Conservation (phyloP, 2,113 vertebrate genomes). For the Buteo buteo region DNA sequence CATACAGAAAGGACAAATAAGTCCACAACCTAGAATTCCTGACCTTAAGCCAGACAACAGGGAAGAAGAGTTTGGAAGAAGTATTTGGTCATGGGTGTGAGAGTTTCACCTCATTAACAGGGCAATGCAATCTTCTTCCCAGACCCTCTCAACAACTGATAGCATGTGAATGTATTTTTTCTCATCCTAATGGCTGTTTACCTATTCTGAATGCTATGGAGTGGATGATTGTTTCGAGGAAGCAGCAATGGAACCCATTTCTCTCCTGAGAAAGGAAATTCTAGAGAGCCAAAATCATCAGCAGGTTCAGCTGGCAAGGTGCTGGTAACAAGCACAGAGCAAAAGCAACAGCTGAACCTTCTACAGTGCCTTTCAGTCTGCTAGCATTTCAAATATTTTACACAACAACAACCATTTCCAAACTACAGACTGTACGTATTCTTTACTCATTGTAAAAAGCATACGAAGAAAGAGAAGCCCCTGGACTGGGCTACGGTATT, state of each 20-base stretch:
- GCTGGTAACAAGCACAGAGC: not conserved
- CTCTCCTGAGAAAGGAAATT: not conserved
- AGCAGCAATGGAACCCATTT: not conserved
- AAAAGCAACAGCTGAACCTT: not conserved
- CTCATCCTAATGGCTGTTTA: not conserved
- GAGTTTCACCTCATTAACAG: not conserved
- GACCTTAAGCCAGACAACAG: not conserved
- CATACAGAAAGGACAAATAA: not conserved
- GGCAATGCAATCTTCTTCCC: not conserved
- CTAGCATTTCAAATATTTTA: not conserved
- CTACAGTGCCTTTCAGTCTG: not conserved
- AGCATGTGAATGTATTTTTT: not conserved
- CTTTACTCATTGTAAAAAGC: not conserved
- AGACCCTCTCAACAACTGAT: not conserved
- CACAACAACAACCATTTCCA: not conserved
- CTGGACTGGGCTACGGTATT: not conserved
- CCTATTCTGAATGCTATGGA: not conserved
- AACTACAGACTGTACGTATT: not conserved
- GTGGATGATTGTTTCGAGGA: not conserved
- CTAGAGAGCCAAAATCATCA: not conserved
- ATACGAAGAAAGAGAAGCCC: not conserved
- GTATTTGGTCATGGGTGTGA: not conserved
- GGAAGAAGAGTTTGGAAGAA: not conserved
- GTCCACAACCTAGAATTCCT: not conserved
- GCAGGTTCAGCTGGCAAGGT: not conserved